phyloP scores from a whole-genome alignment of 2,888 invertebrate species.

The Idaea dimidiata region DNA sequence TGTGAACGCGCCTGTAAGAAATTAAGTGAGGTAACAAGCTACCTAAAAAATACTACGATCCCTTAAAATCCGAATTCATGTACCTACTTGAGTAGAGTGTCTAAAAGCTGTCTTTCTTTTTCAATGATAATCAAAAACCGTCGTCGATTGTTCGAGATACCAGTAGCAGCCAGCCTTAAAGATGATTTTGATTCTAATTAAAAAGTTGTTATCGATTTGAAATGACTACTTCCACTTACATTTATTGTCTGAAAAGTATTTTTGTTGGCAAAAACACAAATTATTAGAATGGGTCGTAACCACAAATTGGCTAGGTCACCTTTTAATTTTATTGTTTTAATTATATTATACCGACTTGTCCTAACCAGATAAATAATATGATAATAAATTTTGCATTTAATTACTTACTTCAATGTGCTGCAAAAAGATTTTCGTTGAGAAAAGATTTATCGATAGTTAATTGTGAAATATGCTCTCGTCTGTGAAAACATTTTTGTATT shows the following conservation, averaged over 20 bases:
- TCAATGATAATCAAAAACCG: no score
- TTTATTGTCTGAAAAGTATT: constrained; percentile 1
- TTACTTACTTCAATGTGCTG: constrained; percentile 1
- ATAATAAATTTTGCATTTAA: constrained; percentile 1
- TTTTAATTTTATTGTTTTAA: constrained; percentile 21
- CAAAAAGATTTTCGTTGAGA: background rate
- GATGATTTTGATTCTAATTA: no score
- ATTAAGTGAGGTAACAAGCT: no score
- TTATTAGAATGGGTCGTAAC: constrained; percentile 26
- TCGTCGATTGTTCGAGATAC: no score
- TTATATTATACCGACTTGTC: constrained; percentile 1
- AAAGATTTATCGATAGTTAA: background rate
- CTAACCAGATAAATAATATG: constrained; percentile 1
- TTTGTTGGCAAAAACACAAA: constrained; percentile 23
- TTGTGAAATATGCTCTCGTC: background rate
- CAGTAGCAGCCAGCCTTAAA: no score
- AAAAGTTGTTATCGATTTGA: background rate
- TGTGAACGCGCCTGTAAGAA: no score
- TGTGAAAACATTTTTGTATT: constrained; percentile 14
- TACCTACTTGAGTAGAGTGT: no score
- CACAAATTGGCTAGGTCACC: constrained; percentile 26
- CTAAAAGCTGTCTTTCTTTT: no score
- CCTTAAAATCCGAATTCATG: no score
- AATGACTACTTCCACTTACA: background rate
- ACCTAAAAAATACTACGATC: no score